These are phyloP conservation scores for Noturus placidus DNA, from an alignment of 2,113 vertebrate genomes.

Conservation along the genomic window DNA sequence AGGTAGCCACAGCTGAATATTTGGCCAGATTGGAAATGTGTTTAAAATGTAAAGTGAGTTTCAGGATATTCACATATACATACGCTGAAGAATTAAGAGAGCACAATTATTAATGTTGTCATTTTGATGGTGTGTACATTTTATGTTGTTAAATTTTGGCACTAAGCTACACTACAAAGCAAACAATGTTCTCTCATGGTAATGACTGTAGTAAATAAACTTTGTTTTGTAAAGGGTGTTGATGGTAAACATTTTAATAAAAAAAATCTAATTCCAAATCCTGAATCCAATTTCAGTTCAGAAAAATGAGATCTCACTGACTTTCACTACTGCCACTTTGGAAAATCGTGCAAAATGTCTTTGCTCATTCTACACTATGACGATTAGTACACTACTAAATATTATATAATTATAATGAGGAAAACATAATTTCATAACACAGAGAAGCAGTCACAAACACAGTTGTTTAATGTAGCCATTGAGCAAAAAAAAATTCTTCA, in stretches of 20 bases:
- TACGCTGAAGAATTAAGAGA: slow-evolving; percentile 1
- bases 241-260: slow-evolving; percentile 6
- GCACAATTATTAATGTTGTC: not conserved
- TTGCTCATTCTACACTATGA: not conserved
- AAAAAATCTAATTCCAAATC: slow-evolving; percentile 15
- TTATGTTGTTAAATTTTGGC: slow-evolving; percentile 1
- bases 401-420: not conserved
- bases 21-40: not conserved
- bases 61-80: not conserved
- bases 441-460: not conserved
- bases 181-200: not conserved
- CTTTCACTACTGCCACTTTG: not conserved
- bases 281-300: not conserved
- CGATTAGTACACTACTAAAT: not conserved
- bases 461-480: not conserved
- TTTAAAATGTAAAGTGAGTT: not conserved
- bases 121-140: slow-evolving; percentile 10
- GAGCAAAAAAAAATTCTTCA: not conserved
- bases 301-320: not conserved
- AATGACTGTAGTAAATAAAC: slow-evolving; percentile 1
- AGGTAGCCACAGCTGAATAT: not conserved
- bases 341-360: not conserved
- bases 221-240: slow-evolving; percentile 5
- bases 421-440: not conserved
- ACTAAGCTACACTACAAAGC: not conserved